Evolutionary conservation across 2,888 invertebrate species (phyloP).

Genomic region (Nephrotoma flavescens): DNA sequence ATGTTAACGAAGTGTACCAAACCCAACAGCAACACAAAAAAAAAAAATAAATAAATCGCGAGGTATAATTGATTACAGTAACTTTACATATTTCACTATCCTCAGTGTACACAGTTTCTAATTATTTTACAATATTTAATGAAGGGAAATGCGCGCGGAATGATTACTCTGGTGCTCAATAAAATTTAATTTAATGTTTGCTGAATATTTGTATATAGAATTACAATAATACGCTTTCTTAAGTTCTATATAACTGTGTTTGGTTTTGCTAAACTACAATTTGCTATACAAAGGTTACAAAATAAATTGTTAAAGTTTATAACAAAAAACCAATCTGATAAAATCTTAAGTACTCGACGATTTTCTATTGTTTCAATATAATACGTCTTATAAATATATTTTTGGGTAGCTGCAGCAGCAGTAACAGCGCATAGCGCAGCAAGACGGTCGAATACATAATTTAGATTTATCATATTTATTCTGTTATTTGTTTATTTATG

Average conservation of each 20-base stretch:
- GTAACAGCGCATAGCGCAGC: neutral
- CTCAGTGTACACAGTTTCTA: neutral
- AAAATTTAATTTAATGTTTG: neutral
- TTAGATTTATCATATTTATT: neutral
- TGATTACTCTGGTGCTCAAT: neutral
- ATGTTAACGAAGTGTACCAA: neutral
- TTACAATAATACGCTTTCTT: neutral
- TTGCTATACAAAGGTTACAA: neutral
- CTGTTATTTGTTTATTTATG: neutral
- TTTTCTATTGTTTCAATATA: neutral
- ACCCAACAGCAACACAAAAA: neutral
- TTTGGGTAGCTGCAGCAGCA: neutral
- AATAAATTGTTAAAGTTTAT: neutral
- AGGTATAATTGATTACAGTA: neutral
- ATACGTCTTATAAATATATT: neutral
- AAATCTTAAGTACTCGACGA: neutral
- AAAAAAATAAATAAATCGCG: neutral
- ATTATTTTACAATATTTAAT: neutral
- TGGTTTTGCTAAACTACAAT: neutral
- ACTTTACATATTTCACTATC: neutral
- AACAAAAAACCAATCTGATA: neutral
- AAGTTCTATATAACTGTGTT: neutral
- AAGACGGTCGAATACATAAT: neutral
- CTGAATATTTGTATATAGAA: neutral
- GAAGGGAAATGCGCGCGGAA: neutral